These are phyloP conservation scores for Sinocyclocheilus rhinocerous DNA, from an alignment of 2,113 vertebrate genomes.

Conservation along the genomic window DNA sequence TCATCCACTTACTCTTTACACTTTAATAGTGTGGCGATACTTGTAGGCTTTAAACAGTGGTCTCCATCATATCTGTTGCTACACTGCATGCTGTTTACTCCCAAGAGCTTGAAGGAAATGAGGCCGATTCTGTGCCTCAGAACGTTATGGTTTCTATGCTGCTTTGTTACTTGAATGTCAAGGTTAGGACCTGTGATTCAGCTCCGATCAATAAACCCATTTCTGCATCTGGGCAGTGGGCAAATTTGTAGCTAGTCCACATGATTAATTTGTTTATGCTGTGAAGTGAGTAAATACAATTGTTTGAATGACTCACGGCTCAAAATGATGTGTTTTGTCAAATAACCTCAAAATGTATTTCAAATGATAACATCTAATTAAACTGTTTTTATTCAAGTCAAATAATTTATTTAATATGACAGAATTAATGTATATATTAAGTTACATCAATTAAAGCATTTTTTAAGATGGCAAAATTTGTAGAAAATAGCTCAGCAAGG, in stretches of 20 bases:
- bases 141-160: not conserved
- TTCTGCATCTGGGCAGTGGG: not conserved
- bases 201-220: constrained; percentile 23
- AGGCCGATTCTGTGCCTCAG: not conserved
- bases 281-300: not conserved
- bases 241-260: not conserved
- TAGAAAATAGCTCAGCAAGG: not conserved
- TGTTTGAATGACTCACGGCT: not conserved
- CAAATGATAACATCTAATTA: too few species aligned
- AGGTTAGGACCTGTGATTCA: not conserved
- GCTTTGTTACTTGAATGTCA: not conserved
- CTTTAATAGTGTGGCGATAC: constrained; percentile 2
- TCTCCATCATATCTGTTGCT: not conserved
- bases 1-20: not conserved
- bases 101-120: not conserved
- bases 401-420: not conserved
- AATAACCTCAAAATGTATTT: too few species aligned
- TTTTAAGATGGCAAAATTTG: not conserved
- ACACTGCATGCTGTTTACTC: not conserved
- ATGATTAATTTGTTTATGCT: constrained; percentile 1
- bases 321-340: too few species aligned
- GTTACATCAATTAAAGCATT: not conserved
- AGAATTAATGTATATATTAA: not conserved
- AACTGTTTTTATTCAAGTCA: too few species aligned
- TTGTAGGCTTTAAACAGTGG: not conserved